Conservation (phyloP, 2,888 invertebrate species). For the Stenodema calcarata region DNA sequence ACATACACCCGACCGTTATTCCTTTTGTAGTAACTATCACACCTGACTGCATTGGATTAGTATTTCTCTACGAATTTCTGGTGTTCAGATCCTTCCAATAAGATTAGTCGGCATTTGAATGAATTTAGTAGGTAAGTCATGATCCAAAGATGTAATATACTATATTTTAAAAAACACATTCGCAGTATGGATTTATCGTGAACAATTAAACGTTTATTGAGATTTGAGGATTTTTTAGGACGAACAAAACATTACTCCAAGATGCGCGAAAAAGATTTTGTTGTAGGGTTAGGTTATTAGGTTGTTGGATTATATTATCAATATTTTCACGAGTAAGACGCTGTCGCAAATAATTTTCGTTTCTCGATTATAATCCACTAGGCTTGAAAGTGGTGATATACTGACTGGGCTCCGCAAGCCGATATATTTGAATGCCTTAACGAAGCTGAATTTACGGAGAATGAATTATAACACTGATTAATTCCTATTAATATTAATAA, state of each 20-base stretch:
- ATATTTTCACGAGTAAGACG: neutral
- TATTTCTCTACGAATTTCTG: neutral
- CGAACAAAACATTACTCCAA: neutral
- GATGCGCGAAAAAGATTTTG: neutral
- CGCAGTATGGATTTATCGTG: neutral
- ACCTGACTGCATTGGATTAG: neutral
- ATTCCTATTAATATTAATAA: neutral
- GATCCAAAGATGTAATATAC: slow-evolving; percentile 18
- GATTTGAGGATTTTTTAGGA: neutral
- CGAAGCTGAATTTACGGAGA: neutral
- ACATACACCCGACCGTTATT: neutral
- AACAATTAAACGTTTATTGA: neutral
- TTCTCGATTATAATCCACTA: neutral
- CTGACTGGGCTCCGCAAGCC: neutral
- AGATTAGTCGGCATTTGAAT: neutral
- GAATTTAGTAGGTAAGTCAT: slow-evolving; percentile 4
- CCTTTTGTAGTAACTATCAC: neutral
- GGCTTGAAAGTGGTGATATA: neutral
- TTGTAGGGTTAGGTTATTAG: neutral
- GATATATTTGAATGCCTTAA: neutral
- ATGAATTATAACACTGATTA: neutral
- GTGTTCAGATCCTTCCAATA: neutral
- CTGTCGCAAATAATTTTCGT: neutral
- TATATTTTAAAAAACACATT: neutral
- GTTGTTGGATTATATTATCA: neutral